A percentile compares a stretch with the other conserved stretches of the same genome.
Conservation (phyloP, 1,140 invertebrate species). For the Colletes gigas region DNA sequence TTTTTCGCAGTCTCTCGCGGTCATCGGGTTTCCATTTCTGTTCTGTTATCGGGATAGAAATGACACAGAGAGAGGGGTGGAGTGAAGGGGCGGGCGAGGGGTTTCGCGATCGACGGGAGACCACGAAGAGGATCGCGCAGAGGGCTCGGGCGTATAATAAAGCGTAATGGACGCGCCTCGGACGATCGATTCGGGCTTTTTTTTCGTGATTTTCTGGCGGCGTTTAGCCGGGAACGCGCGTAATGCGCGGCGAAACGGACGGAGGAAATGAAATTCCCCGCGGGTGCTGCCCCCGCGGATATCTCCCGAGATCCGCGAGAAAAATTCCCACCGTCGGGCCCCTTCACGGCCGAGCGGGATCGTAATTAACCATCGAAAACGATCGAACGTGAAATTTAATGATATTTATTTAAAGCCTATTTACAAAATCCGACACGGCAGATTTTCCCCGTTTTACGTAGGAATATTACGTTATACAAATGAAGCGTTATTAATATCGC, state of each 20-base stretch:
- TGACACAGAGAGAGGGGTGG: slow-evolving; percentile 14
- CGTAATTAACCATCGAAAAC: slow-evolving; percentile 40
- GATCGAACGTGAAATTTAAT: slow-evolving; percentile 44
- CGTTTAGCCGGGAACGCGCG: slow-evolving; percentile 22
- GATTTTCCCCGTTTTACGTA: slow-evolving; percentile 31
- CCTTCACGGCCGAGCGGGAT: background rate
- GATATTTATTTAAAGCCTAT: slow-evolving; percentile 52
- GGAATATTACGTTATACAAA: slow-evolving; percentile 51
- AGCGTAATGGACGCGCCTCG: slow-evolving; percentile 74
- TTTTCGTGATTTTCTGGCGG: slow-evolving; percentile 67
- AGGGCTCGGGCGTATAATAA: slow-evolving; percentile 73
- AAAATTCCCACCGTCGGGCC: background rate
- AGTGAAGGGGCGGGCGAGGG: background rate
- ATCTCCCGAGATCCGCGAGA: background rate
- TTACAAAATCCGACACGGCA: slow-evolving; percentile 24
- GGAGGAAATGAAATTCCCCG: too few relatives aligned
- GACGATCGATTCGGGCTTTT: slow-evolving; percentile 70
- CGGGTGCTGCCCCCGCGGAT: too few relatives aligned
- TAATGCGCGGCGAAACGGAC: slow-evolving; percentile 35
- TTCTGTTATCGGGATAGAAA: slow-evolving; percentile 39
- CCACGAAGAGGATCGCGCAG: slow-evolving; percentile 52
- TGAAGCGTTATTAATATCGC: slow-evolving; percentile 50
- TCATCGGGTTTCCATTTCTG: slow-evolving; percentile 20
- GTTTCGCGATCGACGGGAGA: slow-evolving; percentile 56
- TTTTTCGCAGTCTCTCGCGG: slow-evolving; percentile 55